Base-by-base conservation (phyloP, 1,140 invertebrate genomes). In the Atopsyche davidsoni region DNA sequence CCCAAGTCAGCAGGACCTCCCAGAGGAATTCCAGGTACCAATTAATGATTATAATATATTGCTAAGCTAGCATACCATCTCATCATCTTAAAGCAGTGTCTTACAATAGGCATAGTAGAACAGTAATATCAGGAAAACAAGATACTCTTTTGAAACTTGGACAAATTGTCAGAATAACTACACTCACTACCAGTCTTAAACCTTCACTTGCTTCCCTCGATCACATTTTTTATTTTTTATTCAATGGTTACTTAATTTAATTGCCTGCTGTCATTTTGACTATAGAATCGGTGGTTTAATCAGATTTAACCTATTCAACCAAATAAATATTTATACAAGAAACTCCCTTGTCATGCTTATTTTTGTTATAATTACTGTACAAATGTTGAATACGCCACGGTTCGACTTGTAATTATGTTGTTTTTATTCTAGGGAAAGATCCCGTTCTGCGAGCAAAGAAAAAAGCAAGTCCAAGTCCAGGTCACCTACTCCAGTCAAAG, bases 391-490 rank as follows among this genome's bases (percentile, higher is more conserved):
- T n/a, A n/a, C n/a, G n/a, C n/a, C n/a, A n/a, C n/a, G n/a, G n/a
- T n/a, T n/a, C n/a, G n/a, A n/a, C 14, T 45, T 44, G 24, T 23
- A 19, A 21, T 34, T 10, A 46, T n/a, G 14, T 39, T 10, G 13
- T 19, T 11, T 46, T 1, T 17, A 46, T 21, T 18, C 44, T 53
- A 72, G 70, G 65, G 70, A 72, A 40, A 64, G 71, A 41, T 73
- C 71, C 39, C 67, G 69, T 14, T 73, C 71, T 2, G 67, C 64
- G 46, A 72, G 70, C 65, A 73, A 73, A 60, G 71, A 72, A 35
- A 57, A 57, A 38, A 66, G 64, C 60, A 64, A 65, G 42, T 69
- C 67, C 23, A 64, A 67, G 54, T 70, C 68, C 16, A 51, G 59
- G 10, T 65, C 65, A 18, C 58, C 60, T 24, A 39, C 59, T 24